Conservation (phyloP, 2,797 vertebrate species). For the Alfaro cultratus region DNA sequence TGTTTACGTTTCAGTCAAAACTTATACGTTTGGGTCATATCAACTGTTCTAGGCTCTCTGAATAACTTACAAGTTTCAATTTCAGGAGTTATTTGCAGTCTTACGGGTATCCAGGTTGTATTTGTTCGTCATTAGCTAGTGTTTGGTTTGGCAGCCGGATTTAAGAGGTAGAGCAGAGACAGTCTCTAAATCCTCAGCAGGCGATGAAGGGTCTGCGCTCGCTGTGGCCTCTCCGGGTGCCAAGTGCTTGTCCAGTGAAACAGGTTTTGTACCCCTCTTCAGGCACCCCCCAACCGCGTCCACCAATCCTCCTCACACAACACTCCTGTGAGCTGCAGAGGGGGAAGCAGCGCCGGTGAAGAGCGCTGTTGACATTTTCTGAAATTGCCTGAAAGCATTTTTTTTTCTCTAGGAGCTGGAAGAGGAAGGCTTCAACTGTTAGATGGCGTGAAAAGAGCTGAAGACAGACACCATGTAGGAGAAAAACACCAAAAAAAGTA, state of each 20-base stretch:
- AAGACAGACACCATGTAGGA: neutral
- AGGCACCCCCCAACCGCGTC: constrained; percentile 9
- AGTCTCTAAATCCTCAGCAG: constrained; percentile 36
- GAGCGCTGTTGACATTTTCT: constrained; percentile 70
- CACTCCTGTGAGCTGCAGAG: constrained; percentile 43
- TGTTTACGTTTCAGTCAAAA: constrained; percentile 33
- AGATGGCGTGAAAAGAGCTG: constrained; percentile 16
- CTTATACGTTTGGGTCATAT: constrained; percentile 19
- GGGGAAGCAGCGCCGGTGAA: constrained; percentile 27
- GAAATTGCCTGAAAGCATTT: constrained; percentile 66
- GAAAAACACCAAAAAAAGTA: neutral
- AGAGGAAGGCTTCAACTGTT: constrained; percentile 21
- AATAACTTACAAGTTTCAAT: constrained; percentile 46
- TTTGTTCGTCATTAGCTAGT: constrained; percentile 69
- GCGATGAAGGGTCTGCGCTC: constrained; percentile 52
- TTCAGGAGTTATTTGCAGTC: constrained; percentile 42
- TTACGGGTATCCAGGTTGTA: constrained; percentile 42
- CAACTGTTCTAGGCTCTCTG: constrained; percentile 34
- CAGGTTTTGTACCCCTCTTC: constrained; percentile 49
- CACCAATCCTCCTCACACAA: constrained; percentile 11
- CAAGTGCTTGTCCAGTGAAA: constrained; percentile 69
- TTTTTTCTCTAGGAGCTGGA: constrained; percentile 47
- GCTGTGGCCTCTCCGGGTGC: constrained; percentile 49
- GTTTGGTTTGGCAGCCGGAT: constrained; percentile 65
- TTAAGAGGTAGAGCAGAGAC: constrained; percentile 25